A percentile compares a stretch with the other conserved stretches of the same genome.
phyloP scores from a whole-genome alignment of 53 echinoderm and acorn worm genomes.

The Apostichopus leukothele region DNA sequence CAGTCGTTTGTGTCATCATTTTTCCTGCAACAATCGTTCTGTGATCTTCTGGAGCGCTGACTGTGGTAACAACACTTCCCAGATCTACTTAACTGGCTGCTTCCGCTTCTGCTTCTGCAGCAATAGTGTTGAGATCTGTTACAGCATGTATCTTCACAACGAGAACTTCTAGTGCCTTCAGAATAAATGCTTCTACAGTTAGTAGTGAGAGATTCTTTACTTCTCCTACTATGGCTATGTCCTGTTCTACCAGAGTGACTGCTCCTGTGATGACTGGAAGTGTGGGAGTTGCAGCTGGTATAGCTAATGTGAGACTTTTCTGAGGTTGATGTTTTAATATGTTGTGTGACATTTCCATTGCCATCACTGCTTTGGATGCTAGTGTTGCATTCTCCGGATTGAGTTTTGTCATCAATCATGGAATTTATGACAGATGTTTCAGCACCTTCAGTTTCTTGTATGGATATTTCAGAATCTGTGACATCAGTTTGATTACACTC shows the following conservation, averaged over 20 bases:
- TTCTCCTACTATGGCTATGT: constrained; percentile 19
- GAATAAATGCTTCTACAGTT: neutral
- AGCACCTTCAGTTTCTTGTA: neutral
- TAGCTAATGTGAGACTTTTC: neutral
- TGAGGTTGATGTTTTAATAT: neutral
- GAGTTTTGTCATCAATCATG: neutral
- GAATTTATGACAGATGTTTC: neutral
- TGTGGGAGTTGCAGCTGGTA: neutral
- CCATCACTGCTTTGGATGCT: neutral
- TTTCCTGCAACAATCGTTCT: neutral
- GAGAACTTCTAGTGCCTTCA: neutral
- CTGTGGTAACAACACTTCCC: neutral
- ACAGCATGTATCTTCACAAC: neutral
- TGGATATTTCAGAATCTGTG: neutral
- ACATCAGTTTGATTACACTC: neutral
- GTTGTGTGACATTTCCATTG: neutral
- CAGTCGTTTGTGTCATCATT: neutral
- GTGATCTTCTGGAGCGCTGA: neutral
- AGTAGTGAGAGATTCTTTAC: neutral
- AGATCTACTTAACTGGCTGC: neutral
- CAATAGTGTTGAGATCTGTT: too few species aligned
- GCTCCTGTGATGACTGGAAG: neutral
- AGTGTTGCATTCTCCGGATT: neutral
- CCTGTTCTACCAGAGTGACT: neutral
- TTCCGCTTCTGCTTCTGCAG: neutral